Evolutionary conservation across 2,888 invertebrate genomes (phyloP).

Genomic region (Mesoligia furuncula): DNA sequence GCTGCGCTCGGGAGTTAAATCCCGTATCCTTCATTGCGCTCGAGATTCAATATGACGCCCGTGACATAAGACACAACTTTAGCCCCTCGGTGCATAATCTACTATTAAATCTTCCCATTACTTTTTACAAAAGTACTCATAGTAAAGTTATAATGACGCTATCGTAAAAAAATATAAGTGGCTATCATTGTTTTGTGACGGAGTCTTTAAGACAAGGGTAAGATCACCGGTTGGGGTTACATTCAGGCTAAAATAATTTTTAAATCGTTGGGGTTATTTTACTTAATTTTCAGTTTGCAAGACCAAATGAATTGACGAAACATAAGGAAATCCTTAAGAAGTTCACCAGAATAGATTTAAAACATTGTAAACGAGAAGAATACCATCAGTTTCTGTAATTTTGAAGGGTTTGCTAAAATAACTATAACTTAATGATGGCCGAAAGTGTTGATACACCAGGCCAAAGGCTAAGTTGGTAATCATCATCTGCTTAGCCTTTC

Average conservation of each 20-base stretch:
- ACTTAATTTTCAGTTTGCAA: background rate
- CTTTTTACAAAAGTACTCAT: conserved; percentile 51
- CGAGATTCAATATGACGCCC: too few species aligned
- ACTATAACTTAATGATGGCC: background rate
- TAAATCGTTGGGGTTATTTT: background rate
- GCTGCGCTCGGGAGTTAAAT: too few species aligned
- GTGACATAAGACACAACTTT: too few species aligned
- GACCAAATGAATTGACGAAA: background rate
- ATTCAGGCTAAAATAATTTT: conserved; percentile 6
- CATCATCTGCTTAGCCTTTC: background rate
- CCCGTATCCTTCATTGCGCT: too few species aligned
- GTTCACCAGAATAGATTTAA: background rate
- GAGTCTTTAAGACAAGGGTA: conserved; percentile 40
- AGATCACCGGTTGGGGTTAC: conserved; percentile 12
- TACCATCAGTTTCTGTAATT: background rate
- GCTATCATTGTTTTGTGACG: conserved; percentile 48
- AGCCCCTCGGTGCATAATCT: too few species aligned
- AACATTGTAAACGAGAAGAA: background rate
- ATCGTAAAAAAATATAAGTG: conserved; percentile 63
- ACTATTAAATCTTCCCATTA: conserved; percentile 58
- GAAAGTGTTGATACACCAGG: background rate
- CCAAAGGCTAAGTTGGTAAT: background rate
- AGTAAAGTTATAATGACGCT: conserved; percentile 57
- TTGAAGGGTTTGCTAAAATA: background rate
- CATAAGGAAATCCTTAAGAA: background rate